Percentiles rank a stretch among this genome's conserved stretches.
These are phyloP conservation scores for Glossophaga mutica DNA, from an alignment of 2,797 vertebrate genomes.

Conservation along the genomic window DNA sequence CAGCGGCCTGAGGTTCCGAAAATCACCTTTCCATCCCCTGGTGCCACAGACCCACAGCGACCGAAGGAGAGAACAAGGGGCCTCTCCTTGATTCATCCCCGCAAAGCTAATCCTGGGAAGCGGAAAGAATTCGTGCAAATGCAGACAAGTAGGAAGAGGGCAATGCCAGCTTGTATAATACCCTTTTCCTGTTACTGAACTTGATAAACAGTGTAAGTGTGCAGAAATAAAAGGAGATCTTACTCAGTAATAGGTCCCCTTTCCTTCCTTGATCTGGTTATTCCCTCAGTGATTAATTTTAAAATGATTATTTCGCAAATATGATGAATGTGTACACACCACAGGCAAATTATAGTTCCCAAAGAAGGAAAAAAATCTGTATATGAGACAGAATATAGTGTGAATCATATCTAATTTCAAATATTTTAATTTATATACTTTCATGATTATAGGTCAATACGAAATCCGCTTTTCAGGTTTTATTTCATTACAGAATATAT, in stretches of 20 bases:
- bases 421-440: conserved; percentile 65
- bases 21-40: neutral
- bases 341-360: neutral
- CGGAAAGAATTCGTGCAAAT: neutral
- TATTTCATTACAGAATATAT: conserved; percentile 72
- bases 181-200: neutral
- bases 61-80: neutral
- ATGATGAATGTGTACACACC: neutral
- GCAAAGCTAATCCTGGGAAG: neutral
- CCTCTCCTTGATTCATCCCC: neutral
- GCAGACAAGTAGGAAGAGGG: neutral
- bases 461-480: conserved; percentile 60
- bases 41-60: neutral
- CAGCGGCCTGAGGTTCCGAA: neutral
- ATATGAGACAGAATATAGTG: conserved; percentile 23
- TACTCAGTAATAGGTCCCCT: neutral
- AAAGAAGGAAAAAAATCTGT: neutral
- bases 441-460: conserved; percentile 50
- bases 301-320: neutral
- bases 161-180: no score
- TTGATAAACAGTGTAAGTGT: neutral
- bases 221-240: neutral
- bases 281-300: neutral
- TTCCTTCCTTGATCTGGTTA: neutral
- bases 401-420: conserved; percentile 38